A percentile compares a stretch with the other conserved stretches of the same genome.
phyloP scores from a whole-genome alignment of 35 echinoderm and acorn worm genomes.

The Lytechinus variegatus region DNA sequence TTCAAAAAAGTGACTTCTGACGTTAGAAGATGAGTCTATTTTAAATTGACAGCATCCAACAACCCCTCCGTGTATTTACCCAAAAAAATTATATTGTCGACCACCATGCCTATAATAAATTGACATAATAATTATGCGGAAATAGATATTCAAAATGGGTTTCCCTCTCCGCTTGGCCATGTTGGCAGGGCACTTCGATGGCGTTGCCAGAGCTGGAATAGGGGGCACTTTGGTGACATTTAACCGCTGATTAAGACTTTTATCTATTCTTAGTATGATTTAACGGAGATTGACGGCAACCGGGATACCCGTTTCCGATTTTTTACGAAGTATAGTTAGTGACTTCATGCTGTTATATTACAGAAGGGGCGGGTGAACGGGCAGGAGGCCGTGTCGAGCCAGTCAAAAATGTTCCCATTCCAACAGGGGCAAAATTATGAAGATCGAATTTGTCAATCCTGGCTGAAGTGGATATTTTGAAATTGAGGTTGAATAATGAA shows the following conservation, averaged over 20 bases:
- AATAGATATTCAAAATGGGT: neutral
- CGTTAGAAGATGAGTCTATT: too few relatives aligned
- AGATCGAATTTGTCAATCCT: neutral
- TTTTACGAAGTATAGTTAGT: neutral
- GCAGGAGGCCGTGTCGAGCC: neutral
- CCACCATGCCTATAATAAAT: neutral
- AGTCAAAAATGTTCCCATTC: neutral
- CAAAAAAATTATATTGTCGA: too few relatives aligned
- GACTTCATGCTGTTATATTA: neutral
- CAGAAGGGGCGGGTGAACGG: neutral
- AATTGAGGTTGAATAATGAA: too few relatives aligned
- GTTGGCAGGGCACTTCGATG: neutral
- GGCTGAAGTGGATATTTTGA: too few relatives aligned
- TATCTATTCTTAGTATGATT: neutral
- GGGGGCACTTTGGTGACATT: neutral
- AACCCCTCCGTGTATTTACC: too few relatives aligned
- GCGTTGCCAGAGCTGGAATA: neutral
- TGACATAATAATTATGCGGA: neutral
- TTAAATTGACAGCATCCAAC: too few relatives aligned
- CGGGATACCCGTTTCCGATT: neutral
- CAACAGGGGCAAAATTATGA: neutral
- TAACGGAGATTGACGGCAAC: neutral
- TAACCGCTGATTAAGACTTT: too few relatives aligned
- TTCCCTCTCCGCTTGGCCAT: neutral
- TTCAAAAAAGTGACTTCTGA: too few relatives aligned